A percentile compares a stretch with the other conserved stretches of the same genome.
Evolutionary conservation across 2,797 vertebrate species (phyloP).

Genomic region (Eutrigla gurnardus): DNA sequence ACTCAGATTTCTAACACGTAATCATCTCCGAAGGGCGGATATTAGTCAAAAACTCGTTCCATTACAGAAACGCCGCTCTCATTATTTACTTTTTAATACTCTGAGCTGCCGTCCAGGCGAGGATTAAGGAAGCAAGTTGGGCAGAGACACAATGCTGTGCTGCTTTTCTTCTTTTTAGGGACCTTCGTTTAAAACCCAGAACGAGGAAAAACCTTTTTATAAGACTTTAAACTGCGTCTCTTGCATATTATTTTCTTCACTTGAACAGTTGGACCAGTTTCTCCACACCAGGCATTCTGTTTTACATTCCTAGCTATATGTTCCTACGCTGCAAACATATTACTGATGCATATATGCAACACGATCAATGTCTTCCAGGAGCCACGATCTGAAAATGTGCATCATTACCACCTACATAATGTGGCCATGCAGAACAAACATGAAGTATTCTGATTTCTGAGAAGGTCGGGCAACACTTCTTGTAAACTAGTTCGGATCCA

Average conservation of each 20-base stretch:
- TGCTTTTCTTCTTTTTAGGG: constrained; percentile 36
- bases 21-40: constrained; percentile 46
- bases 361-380: background rate
- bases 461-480: background rate
- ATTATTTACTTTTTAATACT: constrained; percentile 64
- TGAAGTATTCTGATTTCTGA: background rate
- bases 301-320: background rate
- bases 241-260: background rate
- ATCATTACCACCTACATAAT: background rate
- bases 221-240: background rate
- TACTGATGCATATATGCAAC: background rate
- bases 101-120: constrained; percentile 48
- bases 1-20: constrained; percentile 43
- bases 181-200: constrained; percentile 20
- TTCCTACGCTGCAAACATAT: background rate
- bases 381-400: background rate
- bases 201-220: background rate
- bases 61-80: constrained; percentile 42
- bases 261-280: background rate
- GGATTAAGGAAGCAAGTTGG: constrained; percentile 56
- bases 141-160: constrained; percentile 26
- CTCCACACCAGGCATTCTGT: background rate
- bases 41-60: constrained; percentile 34
- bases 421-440: background rate
- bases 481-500: background rate